These are phyloP conservation scores for Psittacula echo DNA, from an alignment of 2,797 vertebrate genomes.

Conservation along the genomic window DNA sequence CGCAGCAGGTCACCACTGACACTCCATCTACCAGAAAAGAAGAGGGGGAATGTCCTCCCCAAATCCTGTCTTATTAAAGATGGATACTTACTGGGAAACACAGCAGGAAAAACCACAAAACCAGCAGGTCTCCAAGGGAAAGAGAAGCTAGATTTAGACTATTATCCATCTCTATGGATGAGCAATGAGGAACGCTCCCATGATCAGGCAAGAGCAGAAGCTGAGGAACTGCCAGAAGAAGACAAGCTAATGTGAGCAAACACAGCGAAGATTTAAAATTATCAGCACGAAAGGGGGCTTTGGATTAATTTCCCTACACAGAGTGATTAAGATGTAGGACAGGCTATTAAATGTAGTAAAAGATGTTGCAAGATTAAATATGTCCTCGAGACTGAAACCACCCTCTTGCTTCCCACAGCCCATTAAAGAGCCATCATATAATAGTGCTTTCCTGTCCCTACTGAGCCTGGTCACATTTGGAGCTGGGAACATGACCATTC, in stretches of 20 bases:
- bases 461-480: background rate
- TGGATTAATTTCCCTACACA: background rate
- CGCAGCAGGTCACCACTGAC: background rate
- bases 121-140: background rate
- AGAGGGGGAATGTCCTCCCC: background rate
- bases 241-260: background rate
- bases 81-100: background rate
- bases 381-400: background rate
- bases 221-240: background rate
- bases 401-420: background rate
- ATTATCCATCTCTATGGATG: background rate
- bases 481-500: background rate
- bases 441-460: background rate
- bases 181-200: accelerated
- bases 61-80: background rate
- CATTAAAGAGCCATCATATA: background rate
- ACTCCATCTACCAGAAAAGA: background rate
- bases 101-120: background rate
- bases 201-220: background rate
- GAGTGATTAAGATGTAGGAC: constrained; percentile 18
- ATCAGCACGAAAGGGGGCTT: background rate
- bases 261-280: background rate
- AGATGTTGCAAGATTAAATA: constrained; percentile 23
- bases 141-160: background rate
- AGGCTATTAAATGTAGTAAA: background rate